phyloP scores from a whole-genome alignment of 2,888 invertebrate species.

The Gasteruption jaculator region DNA sequence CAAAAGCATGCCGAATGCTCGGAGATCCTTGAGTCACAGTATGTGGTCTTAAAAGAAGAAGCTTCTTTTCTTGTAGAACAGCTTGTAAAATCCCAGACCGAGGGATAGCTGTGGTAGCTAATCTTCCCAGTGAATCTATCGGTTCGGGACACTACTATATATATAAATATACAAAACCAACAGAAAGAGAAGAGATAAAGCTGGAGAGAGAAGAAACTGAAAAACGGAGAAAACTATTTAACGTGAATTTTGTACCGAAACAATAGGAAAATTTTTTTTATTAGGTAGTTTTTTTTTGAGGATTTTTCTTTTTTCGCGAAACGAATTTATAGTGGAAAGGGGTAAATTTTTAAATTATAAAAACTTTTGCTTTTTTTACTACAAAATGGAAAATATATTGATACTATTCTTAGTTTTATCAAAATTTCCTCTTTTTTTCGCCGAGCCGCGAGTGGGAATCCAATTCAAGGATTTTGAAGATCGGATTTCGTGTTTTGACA shows the following conservation, averaged over 20 bases:
- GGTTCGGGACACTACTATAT: constrained; percentile 3
- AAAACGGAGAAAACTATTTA: constrained; percentile 8
- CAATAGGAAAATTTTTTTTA: constrained; percentile 8
- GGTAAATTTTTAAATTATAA: constrained; percentile 20
- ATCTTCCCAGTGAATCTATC: constrained; percentile 36
- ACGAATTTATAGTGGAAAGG: too few relatives aligned
- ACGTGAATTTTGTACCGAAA: constrained; percentile 5
- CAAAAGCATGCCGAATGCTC: constrained; percentile 24
- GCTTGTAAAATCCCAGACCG: constrained; percentile 46
- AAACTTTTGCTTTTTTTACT: too few relatives aligned
- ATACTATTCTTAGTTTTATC: too few relatives aligned
- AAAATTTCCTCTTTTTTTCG: too few relatives aligned
- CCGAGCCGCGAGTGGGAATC: too few relatives aligned
- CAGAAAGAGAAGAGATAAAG: too few relatives aligned
- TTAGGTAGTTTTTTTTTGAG: too few relatives aligned
- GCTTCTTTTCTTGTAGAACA: constrained; percentile 45
- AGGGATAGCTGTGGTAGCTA: constrained; percentile 26
- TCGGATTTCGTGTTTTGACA: too few relatives aligned
- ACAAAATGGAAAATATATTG: too few relatives aligned
- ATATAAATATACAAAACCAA: too few relatives aligned
- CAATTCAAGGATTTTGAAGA: too few relatives aligned
- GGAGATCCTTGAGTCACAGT: constrained; percentile 22
- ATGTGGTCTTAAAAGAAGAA: constrained; percentile 24
- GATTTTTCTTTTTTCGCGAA: too few relatives aligned
- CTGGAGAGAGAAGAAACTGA: constrained; percentile 4